Evolutionary conservation across 2,113 vertebrate species (phyloP).

Genomic region (Daboia siamensis): DNA sequence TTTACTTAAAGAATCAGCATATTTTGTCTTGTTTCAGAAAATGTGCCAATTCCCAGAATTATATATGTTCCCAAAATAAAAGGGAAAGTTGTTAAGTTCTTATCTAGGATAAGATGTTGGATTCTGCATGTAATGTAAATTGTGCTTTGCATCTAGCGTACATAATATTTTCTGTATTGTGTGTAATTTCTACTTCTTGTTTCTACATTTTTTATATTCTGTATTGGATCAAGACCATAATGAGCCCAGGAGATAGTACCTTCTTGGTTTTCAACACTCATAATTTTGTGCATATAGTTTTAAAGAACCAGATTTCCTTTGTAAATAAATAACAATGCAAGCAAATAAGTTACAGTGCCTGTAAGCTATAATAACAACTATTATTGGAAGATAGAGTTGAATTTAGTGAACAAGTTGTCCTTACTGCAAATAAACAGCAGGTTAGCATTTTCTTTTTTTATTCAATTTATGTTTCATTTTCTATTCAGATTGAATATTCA

Average conservation of each 20-base stretch:
- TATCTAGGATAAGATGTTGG: neutral
- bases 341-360: neutral
- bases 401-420: neutral
- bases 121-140: neutral
- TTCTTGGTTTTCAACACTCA: neutral
- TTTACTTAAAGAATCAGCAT: slow-evolving; percentile 27
- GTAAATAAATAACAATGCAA: neutral
- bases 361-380: neutral
- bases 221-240: neutral
- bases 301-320: neutral
- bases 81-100: neutral
- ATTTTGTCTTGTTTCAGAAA: neutral
- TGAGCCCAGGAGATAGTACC: neutral
- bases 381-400: neutral
- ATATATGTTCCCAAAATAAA: neutral
- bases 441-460: neutral
- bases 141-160: neutral
- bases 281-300: neutral
- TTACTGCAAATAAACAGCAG: neutral
- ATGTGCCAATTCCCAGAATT: neutral
- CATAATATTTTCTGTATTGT: neutral
- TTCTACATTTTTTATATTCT: neutral
- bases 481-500: neutral
- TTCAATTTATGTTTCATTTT: neutral
- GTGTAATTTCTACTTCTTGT: neutral